Evolutionary conservation across 2,113 vertebrate genomes (phyloP).

Genomic region (Crotalus viridis): DNA sequence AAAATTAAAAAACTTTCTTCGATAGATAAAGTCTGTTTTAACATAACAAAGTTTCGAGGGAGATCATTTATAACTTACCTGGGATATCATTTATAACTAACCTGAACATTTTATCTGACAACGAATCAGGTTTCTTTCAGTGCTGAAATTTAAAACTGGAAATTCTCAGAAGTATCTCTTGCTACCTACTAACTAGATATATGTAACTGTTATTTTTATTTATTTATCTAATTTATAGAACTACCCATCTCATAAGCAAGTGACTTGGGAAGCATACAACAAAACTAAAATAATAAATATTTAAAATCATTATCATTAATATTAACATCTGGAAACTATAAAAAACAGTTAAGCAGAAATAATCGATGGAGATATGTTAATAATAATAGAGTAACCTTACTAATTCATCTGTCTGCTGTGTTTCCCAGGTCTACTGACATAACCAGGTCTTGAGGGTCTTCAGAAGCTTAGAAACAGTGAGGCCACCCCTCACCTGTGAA

Average conservation of each 20-base stretch:
- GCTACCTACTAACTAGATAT: not conserved
- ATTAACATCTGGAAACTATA: not conserved
- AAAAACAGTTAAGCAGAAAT: not conserved
- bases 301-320: not conserved
- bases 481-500: not conserved
- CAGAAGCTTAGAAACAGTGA: not conserved
- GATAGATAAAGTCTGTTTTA: not conserved
- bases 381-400: not conserved
- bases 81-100: not conserved
- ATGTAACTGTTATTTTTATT: not conserved
- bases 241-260: not conserved
- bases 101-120: not conserved
- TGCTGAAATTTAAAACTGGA: not conserved
- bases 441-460: not conserved
- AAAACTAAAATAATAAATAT: not conserved
- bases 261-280: too few relatives aligned
- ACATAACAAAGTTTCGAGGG: not conserved
- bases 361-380: not conserved
- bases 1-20: not conserved
- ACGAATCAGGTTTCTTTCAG: not conserved
- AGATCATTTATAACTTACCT: not conserved
- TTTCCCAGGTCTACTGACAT: not conserved
- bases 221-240: not conserved
- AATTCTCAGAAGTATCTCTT: not conserved
- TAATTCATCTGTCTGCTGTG: accelerated